These are phyloP conservation scores for Scyliorhinus canicula DNA, from an alignment of 2,797 vertebrate genomes.

Conservation along the genomic window DNA sequence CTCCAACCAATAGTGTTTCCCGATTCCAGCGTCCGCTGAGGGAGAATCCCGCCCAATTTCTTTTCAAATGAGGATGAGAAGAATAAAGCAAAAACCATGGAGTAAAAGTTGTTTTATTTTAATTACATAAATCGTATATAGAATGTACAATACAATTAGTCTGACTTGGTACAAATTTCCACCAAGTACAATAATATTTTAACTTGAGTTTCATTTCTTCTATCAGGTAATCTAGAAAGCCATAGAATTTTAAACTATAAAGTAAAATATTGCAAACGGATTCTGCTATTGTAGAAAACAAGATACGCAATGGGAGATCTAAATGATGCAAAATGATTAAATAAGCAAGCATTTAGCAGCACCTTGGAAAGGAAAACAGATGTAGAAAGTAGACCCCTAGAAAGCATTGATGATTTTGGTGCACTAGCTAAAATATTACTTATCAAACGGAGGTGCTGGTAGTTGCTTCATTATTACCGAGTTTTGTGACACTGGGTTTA, in stretches of 20 bases:
- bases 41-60: no score
- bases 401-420: neutral
- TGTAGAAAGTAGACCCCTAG: neutral
- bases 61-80: neutral
- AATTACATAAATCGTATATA: constrained; percentile 36
- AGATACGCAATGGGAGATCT: neutral
- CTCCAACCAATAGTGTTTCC: no score
- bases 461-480: neutral
- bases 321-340: constrained; percentile 3
- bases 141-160: constrained; percentile 35
- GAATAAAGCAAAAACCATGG: neutral
- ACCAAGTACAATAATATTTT: constrained; percentile 4
- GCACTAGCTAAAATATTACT: neutral
- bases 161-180: neutral
- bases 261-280: neutral
- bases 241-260: constrained; percentile 12
- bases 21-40: no score
- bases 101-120: constrained; percentile 31
- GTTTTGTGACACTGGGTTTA: neutral
- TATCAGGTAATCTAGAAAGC: constrained; percentile 7
- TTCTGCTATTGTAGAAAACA: constrained; percentile 1
- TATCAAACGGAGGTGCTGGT: constrained; percentile 30
- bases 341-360: neutral
- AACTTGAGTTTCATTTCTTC: constrained; percentile 13
- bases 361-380: neutral